Conservation (phyloP, 2,888 invertebrate species). For the Luperina nickerlii region DNA sequence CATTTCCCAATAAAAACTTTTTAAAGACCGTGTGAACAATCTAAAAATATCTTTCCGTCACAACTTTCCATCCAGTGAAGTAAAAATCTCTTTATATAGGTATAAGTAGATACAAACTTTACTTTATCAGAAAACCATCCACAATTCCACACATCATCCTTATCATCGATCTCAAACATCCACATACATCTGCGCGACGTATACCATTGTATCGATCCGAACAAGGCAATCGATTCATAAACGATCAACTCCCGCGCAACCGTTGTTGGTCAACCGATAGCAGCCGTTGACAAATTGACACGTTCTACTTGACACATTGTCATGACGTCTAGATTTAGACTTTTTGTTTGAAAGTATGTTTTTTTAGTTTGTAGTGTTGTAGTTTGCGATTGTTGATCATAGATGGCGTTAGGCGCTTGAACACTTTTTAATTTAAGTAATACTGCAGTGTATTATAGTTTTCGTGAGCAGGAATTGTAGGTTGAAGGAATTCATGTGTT, state of each 20-base stretch:
- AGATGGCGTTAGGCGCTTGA: constrained; percentile 50
- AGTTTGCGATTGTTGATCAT: constrained; percentile 14
- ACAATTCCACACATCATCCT: constrained; percentile 26
- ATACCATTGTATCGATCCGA: constrained; percentile 52
- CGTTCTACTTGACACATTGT: constrained; percentile 61
- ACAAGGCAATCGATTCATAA: constrained; percentile 71
- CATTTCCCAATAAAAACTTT: no score
- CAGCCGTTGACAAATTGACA: constrained; percentile 74
- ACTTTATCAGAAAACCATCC: constrained; percentile 9
- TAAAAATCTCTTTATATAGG: not conserved
- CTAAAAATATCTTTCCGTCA: no score
- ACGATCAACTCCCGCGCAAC: constrained; percentile 65
- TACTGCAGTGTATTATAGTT: not conserved
- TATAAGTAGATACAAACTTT: not conserved
- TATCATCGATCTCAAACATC: constrained; percentile 46
- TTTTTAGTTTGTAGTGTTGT: not conserved
- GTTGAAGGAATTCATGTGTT: not conserved
- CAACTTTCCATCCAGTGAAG: not conserved
- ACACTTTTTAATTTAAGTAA: not conserved
- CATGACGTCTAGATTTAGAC: constrained; percentile 41
- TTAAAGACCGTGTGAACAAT: no score
- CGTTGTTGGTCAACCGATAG: constrained; percentile 70
- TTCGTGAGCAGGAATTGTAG: not conserved
- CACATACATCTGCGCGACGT: constrained; percentile 28
- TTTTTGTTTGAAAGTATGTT: constrained; percentile 33